Evolutionary conservation across 1,140 invertebrate species (phyloP), one percentile per base, ranked within the genome.

Genomic region (Lethrus apterus): DNA sequence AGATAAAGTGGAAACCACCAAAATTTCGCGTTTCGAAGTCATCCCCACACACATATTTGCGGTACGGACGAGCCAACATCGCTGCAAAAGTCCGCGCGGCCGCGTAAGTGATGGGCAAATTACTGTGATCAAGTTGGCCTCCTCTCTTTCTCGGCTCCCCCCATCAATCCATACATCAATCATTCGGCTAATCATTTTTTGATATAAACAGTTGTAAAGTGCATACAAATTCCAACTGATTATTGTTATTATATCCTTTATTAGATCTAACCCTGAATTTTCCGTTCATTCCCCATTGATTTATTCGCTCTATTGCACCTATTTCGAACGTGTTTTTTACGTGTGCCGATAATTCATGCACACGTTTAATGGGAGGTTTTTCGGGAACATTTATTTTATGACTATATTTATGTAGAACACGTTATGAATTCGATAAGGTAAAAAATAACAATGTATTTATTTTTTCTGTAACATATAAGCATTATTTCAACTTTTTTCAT

Each of bases 151-250:
- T 50, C 19, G 29, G 43, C 15, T 45, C 35, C 40, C 21, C 21
- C 60, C 61, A 56, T 63, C 61, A 63, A 61, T 61, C 61, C 61
- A n/a, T n/a, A n/a, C n/a, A 63, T 63, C 59, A 55, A 63, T 63
- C 61, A 63, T 56, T 40, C 40, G 30, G 44, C 36, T 63, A 63
- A 62, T 63, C 58, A 58, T 57, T 60, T 59, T 60, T 60, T 58
- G 59, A 60, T 58, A 62, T 59, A 62, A 61, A 63, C 57, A 59
- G 58, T 57, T 51, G 55, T 51, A 63, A 60, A 60, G 58, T 59
- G 58, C 58, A 54, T 57, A 59, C 55, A 63, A 57, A 60, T 60
- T 54, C 50, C 29, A 38, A 44, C 44, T 57, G 55, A 63, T 63
- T 63, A 63, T 63, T 59, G 57, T 63, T 59, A 63, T 63, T 63